phyloP scores from a whole-genome alignment of 23 tunicate genomes.

The Ciona savignyi region DNA sequence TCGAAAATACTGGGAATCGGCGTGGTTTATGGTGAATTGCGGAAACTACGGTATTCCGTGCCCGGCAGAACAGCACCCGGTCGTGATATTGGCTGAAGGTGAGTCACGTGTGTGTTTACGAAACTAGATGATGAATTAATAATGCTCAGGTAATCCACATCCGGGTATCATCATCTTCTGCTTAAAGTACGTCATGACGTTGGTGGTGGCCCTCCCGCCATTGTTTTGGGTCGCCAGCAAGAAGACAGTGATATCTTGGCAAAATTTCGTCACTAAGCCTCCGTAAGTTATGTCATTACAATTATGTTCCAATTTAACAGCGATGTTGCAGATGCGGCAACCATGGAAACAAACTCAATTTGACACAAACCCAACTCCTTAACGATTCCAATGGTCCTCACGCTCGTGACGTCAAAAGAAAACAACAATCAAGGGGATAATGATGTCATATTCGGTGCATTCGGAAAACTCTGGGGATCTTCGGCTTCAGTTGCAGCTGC shows the following conservation, averaged over 20 bases:
- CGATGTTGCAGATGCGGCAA: background rate
- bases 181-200: conserved; percentile 64
- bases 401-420: conserved; percentile 8
- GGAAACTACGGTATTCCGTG: conserved; percentile 65
- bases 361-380: conserved; percentile 26
- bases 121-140: background rate
- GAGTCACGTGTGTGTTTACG: background rate
- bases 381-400: conserved; percentile 42
- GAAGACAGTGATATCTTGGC: conserved; percentile 71
- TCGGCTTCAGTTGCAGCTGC: conserved; percentile 80
- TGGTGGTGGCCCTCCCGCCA: conserved; percentile 77
- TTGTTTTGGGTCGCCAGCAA: conserved; percentile 79
- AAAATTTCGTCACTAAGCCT: conserved; percentile 4
- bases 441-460: conserved; percentile 34
- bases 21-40: conserved; percentile 61
- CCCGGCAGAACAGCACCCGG: conserved; percentile 31
- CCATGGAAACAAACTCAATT: conserved; percentile 3
- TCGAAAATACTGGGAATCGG: conserved; percentile 59
- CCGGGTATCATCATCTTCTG: conserved; percentile 42
- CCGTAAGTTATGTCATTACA: conserved; percentile 3
- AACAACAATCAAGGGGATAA: conserved; percentile 3
- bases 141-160: conserved; percentile 14
- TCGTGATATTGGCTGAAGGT: conserved; percentile 40
- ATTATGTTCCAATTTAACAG: too few relatives aligned
- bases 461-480: conserved; percentile 40